Base-by-base conservation (phyloP, 2,888 invertebrate species). In the Norana najaformis region DNA sequence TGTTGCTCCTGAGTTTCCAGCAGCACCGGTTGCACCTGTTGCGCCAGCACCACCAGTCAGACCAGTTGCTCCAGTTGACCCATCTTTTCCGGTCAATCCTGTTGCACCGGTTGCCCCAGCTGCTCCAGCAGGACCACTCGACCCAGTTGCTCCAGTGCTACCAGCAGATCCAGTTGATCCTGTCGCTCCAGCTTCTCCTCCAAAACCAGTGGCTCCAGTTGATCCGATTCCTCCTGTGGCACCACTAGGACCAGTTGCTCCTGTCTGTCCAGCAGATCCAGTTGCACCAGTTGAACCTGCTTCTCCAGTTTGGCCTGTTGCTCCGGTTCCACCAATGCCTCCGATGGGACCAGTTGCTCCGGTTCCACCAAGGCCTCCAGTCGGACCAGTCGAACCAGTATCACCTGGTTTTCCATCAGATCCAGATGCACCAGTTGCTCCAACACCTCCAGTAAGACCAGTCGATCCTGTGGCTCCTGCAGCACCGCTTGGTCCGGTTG, bases 351-450 rank as follows among this genome's bases (percentile, higher is more conserved):
- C 91, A 69, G 90, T 30, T 41, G 37, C n/a, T n/a, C n/a, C n/a
- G n/a, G n/a, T n/a, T n/a, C n/a, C n/a, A 34, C 91, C 91, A 85
- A 88, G 23, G 3, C 38, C 38, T n/a, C 91, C 91, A 18, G 89
- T 38, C 5, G 30, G 36, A 41, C 91, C 91, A 35, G 41, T 35
- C 30, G n/a, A 37, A 53, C 91, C 90, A 16, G 88, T 36, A 36
- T 16, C 16, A 5, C 89, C 89, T 36, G 47, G 34, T 8, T 30
- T 30, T 8, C 88, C 88, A 36, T 38, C 11, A n/a, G 88, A 88
- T 18, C 90, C 90, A 88, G 82, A 20, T 13, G 83, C 1, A 85
- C 89, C 89, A 36, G 47, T 85, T 18, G 83, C 83, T 39, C 89
- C 89, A 38, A 37, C 82, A 4, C 35, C 37, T n/a, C 89, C 89